Conservation (phyloP, 1,140 invertebrate genomes). For the Pseudomyrmex gracilis region DNA sequence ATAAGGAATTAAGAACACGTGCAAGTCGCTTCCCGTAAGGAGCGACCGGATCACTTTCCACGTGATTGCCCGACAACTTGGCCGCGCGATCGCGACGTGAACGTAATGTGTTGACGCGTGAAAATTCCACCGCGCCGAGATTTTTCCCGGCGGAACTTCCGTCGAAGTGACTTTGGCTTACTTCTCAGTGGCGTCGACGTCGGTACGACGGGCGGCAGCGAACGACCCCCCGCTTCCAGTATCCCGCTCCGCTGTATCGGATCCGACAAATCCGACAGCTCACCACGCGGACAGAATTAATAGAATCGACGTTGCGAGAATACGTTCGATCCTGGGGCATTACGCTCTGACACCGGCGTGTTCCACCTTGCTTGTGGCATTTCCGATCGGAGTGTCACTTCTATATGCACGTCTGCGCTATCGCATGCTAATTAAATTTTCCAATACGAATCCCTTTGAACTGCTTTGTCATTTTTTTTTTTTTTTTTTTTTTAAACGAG, state of each 20-base stretch:
- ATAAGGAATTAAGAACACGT: constrained; percentile 75
- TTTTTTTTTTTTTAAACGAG: no score
- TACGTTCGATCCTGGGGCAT: constrained; percentile 30
- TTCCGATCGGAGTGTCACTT: constrained; percentile 25
- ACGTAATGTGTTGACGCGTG: constrained; percentile 41
- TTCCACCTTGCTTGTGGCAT: constrained; percentile 20
- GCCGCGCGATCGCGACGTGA: constrained; percentile 1
- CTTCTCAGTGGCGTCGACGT: constrained; percentile 16
- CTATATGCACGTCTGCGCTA: not conserved
- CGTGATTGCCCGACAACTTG: not conserved
- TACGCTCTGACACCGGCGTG: constrained; percentile 37
- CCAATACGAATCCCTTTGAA: no score
- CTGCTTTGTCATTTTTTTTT: no score
- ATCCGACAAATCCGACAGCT: constrained; percentile 59
- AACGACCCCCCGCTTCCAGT: constrained; percentile 21
- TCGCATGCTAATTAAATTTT: not conserved
- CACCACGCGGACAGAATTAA: constrained; percentile 56
- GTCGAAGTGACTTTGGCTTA: constrained; percentile 54
- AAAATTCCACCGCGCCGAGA: constrained; percentile 32
- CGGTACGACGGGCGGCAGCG: not conserved
- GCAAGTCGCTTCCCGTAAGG: constrained; percentile 21
- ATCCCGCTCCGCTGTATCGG: constrained; percentile 25
- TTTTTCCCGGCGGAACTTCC: constrained; percentile 51
- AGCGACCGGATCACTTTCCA: constrained; percentile 35
- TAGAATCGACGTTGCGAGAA: constrained; percentile 60